phyloP scores from a whole-genome alignment of 2,113 vertebrate species.

The Pionites leucogaster region DNA sequence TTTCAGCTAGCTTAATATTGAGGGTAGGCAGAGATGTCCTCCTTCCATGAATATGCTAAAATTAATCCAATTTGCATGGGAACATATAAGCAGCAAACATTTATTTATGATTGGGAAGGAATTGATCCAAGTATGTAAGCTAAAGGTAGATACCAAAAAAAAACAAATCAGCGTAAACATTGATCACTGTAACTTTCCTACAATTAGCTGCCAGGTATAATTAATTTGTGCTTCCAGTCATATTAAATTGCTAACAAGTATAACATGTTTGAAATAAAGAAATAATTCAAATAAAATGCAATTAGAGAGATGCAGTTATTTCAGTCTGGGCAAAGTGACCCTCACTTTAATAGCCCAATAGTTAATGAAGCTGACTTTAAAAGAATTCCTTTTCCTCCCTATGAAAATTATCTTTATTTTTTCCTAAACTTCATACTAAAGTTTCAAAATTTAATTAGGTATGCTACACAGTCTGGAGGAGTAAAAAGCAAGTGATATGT shows the following conservation, averaged over 20 bases:
- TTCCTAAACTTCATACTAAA: slow-evolving; percentile 26
- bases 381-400: slow-evolving; percentile 33
- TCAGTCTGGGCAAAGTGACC: slow-evolving; percentile 65
- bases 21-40: slow-evolving; percentile 34
- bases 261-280: slow-evolving; percentile 69
- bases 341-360: slow-evolving; percentile 13
- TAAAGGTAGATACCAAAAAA: slow-evolving; percentile 30
- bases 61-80: slow-evolving; percentile 69
- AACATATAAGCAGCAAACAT: slow-evolving; percentile 58
- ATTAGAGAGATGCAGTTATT: slow-evolving; percentile 57
- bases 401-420: slow-evolving; percentile 53
- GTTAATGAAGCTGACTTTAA: slow-evolving; percentile 64
- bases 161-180: background rate
- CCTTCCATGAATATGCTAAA: slow-evolving; percentile 48
- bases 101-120: slow-evolving; percentile 53
- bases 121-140: slow-evolving; percentile 10
- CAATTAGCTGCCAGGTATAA: slow-evolving; percentile 57
- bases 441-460: slow-evolving; percentile 59
- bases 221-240: slow-evolving; percentile 63
- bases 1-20: slow-evolving; percentile 38
- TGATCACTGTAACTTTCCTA: slow-evolving; percentile 39
- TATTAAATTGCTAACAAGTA: slow-evolving; percentile 67
- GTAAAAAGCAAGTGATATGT: slow-evolving; percentile 16
- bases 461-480: slow-evolving; percentile 26
- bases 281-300: slow-evolving; percentile 67